Conservation (phyloP, 1,140 invertebrate species). For the Phocides pigmalion region DNA sequence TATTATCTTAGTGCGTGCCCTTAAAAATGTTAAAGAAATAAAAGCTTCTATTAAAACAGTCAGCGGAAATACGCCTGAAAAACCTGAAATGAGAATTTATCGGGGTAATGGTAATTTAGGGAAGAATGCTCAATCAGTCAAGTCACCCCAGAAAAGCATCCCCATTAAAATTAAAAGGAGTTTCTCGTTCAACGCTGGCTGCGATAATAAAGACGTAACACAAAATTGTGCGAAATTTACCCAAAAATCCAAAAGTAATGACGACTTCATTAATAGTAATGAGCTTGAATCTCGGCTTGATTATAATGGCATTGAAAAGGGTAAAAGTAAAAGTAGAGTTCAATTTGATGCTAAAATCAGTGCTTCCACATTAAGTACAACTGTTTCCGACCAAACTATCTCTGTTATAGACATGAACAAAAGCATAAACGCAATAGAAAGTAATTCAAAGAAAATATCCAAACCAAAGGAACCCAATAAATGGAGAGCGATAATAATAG, state of each 20-base stretch:
- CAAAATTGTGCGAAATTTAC: conserved; percentile 27
- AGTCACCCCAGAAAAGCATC: conserved; percentile 34
- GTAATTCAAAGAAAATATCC: conserved; percentile 28
- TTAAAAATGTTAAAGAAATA: conserved; percentile 78
- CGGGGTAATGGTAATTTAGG: conserved; percentile 50
- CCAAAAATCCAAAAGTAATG: conserved; percentile 58
- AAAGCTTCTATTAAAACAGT: conserved; percentile 54
- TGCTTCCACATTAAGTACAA: conserved; percentile 52
- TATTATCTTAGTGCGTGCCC: conserved; percentile 81
- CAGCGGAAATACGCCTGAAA: conserved; percentile 37
- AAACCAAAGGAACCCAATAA: conserved; percentile 74
- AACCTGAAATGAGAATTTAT: conserved; percentile 65
- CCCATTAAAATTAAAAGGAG: conserved; percentile 54
- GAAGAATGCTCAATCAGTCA: conserved; percentile 47
- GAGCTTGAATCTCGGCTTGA: conserved; percentile 23
- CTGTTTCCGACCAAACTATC: conserved; percentile 31
- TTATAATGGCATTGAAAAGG: conserved; percentile 25
- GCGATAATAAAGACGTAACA: conserved; percentile 37
- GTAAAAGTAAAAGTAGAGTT: conserved; percentile 31
- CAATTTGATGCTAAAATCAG: conserved; percentile 50
- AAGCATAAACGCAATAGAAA: not conserved
- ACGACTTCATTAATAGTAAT: conserved; percentile 37
- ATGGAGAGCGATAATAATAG: conserved; percentile 84
- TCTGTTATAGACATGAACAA: conserved; percentile 19
- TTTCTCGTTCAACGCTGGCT: conserved; percentile 56